Evolutionary conservation across 2,888 invertebrate genomes (phyloP).

Genomic region (Perizoma affinitatum): DNA sequence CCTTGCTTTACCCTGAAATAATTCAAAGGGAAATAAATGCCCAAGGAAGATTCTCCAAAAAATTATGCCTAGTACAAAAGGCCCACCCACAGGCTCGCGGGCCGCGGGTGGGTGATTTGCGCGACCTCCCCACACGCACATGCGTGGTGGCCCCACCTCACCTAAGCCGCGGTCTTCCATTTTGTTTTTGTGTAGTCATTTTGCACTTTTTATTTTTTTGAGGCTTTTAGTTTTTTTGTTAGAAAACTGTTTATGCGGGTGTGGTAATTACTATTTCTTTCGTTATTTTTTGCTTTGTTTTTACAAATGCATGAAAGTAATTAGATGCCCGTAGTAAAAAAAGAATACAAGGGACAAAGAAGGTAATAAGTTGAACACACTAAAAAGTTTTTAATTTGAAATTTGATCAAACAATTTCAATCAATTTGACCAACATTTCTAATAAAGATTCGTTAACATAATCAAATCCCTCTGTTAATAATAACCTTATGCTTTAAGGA

Average conservation of each 20-base stretch:
- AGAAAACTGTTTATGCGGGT: conserved; percentile 39
- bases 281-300: too few relatives aligned
- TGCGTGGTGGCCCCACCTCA: conserved; percentile 70
- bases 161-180: conserved; percentile 74
- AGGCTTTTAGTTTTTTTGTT: conserved; percentile 44
- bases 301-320: too few relatives aligned
- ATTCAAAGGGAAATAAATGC: conserved; percentile 50
- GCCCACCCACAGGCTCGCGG: conserved; percentile 48
- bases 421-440: too few relatives aligned
- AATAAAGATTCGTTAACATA: too few relatives aligned
- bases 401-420: too few relatives aligned
- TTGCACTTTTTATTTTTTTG: conserved; percentile 42
- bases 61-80: conserved; percentile 57
- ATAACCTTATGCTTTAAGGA: too few relatives aligned
- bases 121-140: conserved; percentile 65
- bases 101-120: conserved; percentile 34
- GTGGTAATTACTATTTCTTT: neutral
- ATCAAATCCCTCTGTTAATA: too few relatives aligned
- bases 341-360: too few relatives aligned
- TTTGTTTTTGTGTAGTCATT: conserved; percentile 70
- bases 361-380: too few relatives aligned
- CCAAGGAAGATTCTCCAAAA: conserved; percentile 58
- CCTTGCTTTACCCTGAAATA: conserved; percentile 39
- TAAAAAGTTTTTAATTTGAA: too few relatives aligned
- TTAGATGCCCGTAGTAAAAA: too few relatives aligned